Evolutionary conservation across 2,888 invertebrate genomes (phyloP), one percentile per base, ranked within the genome.

Genomic region (Hipparchia sbordonii): DNA sequence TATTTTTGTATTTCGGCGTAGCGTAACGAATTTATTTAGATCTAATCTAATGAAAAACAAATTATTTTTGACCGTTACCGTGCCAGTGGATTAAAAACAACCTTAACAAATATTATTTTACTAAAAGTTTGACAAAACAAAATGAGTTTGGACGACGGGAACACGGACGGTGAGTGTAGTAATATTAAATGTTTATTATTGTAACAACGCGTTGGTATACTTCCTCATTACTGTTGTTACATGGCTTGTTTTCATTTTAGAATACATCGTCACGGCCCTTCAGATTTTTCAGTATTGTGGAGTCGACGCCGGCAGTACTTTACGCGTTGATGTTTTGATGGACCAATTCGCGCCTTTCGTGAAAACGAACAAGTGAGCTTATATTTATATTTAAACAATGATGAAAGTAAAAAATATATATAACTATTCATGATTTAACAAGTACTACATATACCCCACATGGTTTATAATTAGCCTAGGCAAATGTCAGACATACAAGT

Each of bases 221-320:
- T 81, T 80, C 82, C 81, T 84, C 79, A 80, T 84, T 78, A 77
- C 81, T 51, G 78, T 82, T 8, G 81, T 76, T 84, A 12, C 45
- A 59, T 71, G 65, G 48, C 60, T 54, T 60, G 69, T 72, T 80
- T 81, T 82, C 81, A 78, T 83, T 84, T 75, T 87, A 93, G 93
- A 91, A 78, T 92, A 89, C 84, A 86, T 87, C 77, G 85, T 87
- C 82, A 92, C 91, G 72, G 93, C 93, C 72, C 82, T 85, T 63
- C 91, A 92, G 79, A 91, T 93, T 83, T 93, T 93, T 84, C 88
- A 91, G 78, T 89, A 84, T 81, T 93, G 91, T 80, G 91, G 91
- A 73, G 87, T 85, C 9, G 87, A 90, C 63, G 88, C 82, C 77
- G 82, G 86, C 57, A 87, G 86, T 67, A 84, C 86, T 76, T 80